Evolutionary conservation across 2,888 invertebrate species (phyloP).

Genomic region (Myathropa florea): DNA sequence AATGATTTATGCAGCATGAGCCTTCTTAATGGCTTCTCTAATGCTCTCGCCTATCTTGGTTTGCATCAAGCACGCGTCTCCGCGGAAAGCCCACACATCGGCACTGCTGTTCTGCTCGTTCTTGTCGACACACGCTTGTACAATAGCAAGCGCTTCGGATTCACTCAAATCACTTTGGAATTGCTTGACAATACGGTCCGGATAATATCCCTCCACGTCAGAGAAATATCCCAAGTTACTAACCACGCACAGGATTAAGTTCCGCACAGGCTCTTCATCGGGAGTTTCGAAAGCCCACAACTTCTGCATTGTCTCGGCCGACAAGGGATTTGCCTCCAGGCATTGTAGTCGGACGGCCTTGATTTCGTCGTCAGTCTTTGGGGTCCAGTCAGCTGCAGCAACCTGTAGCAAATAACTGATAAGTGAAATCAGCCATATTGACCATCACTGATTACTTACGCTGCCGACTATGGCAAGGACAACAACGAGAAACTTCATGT

Average conservation of each 20-base stretch:
- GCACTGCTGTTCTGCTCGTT: slow-evolving; percentile 75
- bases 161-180: slow-evolving; percentile 77
- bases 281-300: slow-evolving; percentile 75
- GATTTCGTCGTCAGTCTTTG: slow-evolving; percentile 76
- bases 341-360: slow-evolving; percentile 75
- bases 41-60: slow-evolving; percentile 77
- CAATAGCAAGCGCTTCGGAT: slow-evolving; percentile 76
- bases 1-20: neutral
- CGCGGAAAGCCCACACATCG: slow-evolving; percentile 78
- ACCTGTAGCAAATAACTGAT: neutral
- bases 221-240: slow-evolving; percentile 77
- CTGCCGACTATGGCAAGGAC: neutral
- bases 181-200: slow-evolving; percentile 77
- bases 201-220: slow-evolving; percentile 75
- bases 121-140: slow-evolving; percentile 76
- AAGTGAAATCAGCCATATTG: neutral
- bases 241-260: slow-evolving; percentile 76
- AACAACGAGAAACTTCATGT: slow-evolving; percentile 7
- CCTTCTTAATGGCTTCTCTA: slow-evolving; percentile 68
- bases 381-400: slow-evolving; percentile 73
- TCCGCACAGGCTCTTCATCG: slow-evolving; percentile 75
- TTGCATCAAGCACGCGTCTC: slow-evolving; percentile 77
- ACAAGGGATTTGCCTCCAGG: slow-evolving; percentile 74
- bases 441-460: neutral
- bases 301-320: slow-evolving; percentile 72